Conservation (phyloP, 2,113 vertebrate species). For the Hippocampus zosterae region DNA sequence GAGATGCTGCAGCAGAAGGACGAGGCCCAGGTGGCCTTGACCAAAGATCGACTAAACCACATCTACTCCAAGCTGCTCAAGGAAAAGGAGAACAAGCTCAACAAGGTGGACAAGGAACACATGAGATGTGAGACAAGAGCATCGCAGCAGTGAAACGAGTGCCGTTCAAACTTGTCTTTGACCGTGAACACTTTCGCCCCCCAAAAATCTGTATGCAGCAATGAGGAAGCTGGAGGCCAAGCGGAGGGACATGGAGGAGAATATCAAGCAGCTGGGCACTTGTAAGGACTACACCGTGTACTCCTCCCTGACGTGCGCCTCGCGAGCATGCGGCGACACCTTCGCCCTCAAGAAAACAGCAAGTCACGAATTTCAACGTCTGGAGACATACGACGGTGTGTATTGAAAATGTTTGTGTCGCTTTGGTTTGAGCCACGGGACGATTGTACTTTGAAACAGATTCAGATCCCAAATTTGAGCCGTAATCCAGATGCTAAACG, state of each 20-base stretch:
- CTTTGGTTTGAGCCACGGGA: too few relatives aligned
- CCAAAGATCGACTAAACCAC: conserved; percentile 60
- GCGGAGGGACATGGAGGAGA: conserved; percentile 73
- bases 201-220: conserved; percentile 62
- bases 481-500: too few relatives aligned
- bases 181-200: neutral
- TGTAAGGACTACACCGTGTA: conserved; percentile 73
- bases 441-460: too few relatives aligned
- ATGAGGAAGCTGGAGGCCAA: conserved; percentile 80
- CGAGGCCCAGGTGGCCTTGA: conserved; percentile 63
- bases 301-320: conserved; percentile 69
- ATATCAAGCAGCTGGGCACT: conserved; percentile 69
- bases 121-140: conserved; percentile 48
- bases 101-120: conserved; percentile 69
- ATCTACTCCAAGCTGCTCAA: conserved; percentile 68
- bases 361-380: conserved; percentile 64
- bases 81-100: conserved; percentile 69
- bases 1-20: conserved; percentile 70
- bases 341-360: conserved; percentile 69
- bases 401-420: neutral
- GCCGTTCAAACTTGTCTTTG: neutral
- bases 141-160: neutral
- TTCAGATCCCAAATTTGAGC: too few relatives aligned
- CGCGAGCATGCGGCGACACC: conserved; percentile 62
- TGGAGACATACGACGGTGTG: conserved; percentile 81